Conservation (phyloP, 2,797 vertebrate genomes). For the Rhinoraja longicauda region DNA sequence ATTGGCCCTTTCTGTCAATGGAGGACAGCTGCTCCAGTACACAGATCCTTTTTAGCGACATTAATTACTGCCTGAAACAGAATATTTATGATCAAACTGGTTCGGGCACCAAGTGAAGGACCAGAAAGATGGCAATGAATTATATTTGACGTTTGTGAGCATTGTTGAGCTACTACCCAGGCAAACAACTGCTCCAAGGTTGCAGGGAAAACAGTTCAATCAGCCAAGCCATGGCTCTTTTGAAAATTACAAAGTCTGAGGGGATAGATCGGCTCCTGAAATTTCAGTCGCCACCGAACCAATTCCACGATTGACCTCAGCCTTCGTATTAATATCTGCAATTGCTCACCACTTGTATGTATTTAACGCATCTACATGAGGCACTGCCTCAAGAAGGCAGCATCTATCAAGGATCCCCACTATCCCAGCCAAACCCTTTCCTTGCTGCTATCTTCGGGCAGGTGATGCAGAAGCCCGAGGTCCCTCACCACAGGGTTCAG, state of each 20-base stretch:
- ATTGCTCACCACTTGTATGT: neutral
- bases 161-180: constrained; percentile 56
- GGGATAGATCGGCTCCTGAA: constrained; percentile 44
- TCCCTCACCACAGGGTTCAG: too few relatives aligned
- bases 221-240: constrained; percentile 53
- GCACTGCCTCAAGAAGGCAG: too few relatives aligned
- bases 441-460: too few relatives aligned
- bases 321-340: neutral
- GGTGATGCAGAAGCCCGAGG: too few relatives aligned
- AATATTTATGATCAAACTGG: constrained; percentile 56
- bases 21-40: constrained; percentile 55
- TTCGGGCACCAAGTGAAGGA: constrained; percentile 50
- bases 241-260: constrained; percentile 57
- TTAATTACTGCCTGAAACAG: constrained; percentile 62
- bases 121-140: constrained; percentile 55
- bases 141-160: constrained; percentile 51
- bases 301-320: neutral
- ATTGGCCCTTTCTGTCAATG: constrained; percentile 52
- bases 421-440: neutral
- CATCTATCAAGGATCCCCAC: neutral
- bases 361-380: neutral
- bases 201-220: constrained; percentile 54
- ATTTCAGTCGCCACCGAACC: constrained; percentile 36
- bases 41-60: constrained; percentile 49
- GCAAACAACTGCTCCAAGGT: constrained; percentile 68